phyloP scores from a whole-genome alignment of 1,140 invertebrate genomes.

The Eriosoma lanigerum region DNA sequence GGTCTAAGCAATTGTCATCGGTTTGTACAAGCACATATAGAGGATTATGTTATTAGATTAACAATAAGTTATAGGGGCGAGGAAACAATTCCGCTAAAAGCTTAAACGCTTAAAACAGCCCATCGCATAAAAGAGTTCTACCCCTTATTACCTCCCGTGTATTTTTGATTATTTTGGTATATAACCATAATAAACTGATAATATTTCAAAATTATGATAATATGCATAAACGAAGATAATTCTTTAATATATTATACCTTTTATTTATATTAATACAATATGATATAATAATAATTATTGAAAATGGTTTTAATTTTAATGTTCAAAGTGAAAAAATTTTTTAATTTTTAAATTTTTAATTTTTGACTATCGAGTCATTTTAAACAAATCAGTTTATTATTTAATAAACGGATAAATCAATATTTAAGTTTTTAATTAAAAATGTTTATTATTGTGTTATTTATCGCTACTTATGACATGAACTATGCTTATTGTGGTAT shows the following conservation, averaged over 20 bases:
- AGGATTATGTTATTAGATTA: constrained; percentile 52
- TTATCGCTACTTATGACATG: too few relatives aligned
- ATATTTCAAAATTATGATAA: constrained; percentile 26
- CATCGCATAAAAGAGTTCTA: constrained; percentile 37
- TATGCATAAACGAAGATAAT: constrained; percentile 7
- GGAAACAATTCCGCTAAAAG: constrained; percentile 51
- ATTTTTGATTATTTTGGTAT: constrained; percentile 27
- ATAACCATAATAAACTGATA: constrained; percentile 30
- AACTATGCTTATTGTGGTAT: too few relatives aligned
- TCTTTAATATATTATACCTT: neutral
- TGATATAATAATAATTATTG: neutral
- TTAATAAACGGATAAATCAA: too few relatives aligned
- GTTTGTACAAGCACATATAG: constrained; percentile 19
- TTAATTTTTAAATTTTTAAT: too few relatives aligned
- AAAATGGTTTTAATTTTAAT: neutral
- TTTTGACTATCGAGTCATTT: too few relatives aligned
- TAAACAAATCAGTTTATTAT: too few relatives aligned
- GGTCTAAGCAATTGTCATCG: constrained; percentile 21
- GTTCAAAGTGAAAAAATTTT: neutral
- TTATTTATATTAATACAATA: neutral
- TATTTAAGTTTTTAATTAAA: too few relatives aligned
- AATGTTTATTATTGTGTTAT: too few relatives aligned
- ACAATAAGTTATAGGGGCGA: constrained; percentile 48
- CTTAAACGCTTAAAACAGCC: constrained; percentile 45
- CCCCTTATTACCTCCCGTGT: neutral